phyloP scores from a whole-genome alignment of 2,113 vertebrate species.

The Vidua chalybeata region DNA sequence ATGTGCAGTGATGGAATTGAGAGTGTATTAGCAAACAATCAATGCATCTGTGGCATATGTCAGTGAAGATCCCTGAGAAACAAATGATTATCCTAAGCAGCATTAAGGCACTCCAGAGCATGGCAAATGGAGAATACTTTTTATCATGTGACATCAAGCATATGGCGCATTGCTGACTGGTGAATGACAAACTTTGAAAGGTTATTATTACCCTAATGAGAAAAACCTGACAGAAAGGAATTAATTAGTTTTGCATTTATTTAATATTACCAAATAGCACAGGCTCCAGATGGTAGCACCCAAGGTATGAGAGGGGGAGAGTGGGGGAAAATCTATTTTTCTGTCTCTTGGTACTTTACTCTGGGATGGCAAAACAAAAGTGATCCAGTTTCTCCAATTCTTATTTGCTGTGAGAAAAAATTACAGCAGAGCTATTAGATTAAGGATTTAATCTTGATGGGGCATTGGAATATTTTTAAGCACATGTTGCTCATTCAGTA shows the following conservation, averaged over 20 bases:
- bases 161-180: slow-evolving; percentile 26
- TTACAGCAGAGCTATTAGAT: neutral
- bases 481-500: neutral
- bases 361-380: neutral
- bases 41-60: slow-evolving; percentile 22
- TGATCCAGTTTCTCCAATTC: neutral
- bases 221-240: slow-evolving; percentile 51
- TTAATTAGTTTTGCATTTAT: slow-evolving; percentile 64
- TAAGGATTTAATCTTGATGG: neutral
- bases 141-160: slow-evolving; percentile 53
- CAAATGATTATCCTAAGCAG: neutral
- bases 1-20: neutral
- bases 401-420: neutral
- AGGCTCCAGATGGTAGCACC: slow-evolving; percentile 37
- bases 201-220: slow-evolving; percentile 57
- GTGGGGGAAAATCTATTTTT: neutral
- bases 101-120: neutral
- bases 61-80: slow-evolving; percentile 3
- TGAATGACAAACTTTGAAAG: slow-evolving; percentile 55
- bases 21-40: slow-evolving; percentile 1
- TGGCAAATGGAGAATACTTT: slow-evolving; percentile 11
- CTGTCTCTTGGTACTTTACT: neutral
- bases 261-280: slow-evolving; percentile 37
- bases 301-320: neutral
- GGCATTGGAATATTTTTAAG: neutral